Base-by-base conservation (phyloP, 2,888 invertebrate genomes). In the Criorhina ranunculi region DNA sequence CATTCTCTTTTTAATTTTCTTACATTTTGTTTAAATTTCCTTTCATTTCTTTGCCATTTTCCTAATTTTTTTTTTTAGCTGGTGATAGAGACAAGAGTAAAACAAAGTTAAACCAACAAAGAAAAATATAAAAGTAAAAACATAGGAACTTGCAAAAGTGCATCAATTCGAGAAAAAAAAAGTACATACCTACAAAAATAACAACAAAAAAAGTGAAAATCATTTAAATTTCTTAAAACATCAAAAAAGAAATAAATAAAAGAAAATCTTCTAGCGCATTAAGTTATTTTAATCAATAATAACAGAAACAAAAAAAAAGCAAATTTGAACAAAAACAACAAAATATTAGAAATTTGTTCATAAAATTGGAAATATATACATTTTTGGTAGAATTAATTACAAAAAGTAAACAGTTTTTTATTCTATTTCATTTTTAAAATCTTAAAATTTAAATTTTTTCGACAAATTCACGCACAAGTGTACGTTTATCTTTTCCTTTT, bases 241-340 rank as follows among this genome's bases (percentile, higher is more conserved):
- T 37, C 33, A 51, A 8, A 55, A 66, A 75, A 40, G 73, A 86
- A 69, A 66, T 37, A 40, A 53, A 78, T 55, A 81, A 80, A 83
- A 86, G 57, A 67, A 87, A 86, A 88, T 88, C 88, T 88, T 88
- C 88, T 88, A 88, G 88, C 88, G 88, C 88, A 79, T 85, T 75
- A 60, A 11, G 64, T 81, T 86, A 73, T 87, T 77, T 77, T 66
- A 75, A 44, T 35, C 55, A 83, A 81, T 76, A 83, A 81, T 76
- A 80, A 85, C 72, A 44, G 82, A 77, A 66, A 77, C 17, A 67
- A 72, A 79, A 73, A 6, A 70, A 49, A 46, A 62, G 55, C 35
- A 70, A 59, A 17, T n/a, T 31, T 80, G 46, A 53, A 51, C 24
- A 75, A n/a, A 70, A 12, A 70, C 57, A 70, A 69, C n/a, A 37